Conservation (phyloP, 2,113 vertebrate genomes). For the Hydrochoerus hydrochaeris region DNA sequence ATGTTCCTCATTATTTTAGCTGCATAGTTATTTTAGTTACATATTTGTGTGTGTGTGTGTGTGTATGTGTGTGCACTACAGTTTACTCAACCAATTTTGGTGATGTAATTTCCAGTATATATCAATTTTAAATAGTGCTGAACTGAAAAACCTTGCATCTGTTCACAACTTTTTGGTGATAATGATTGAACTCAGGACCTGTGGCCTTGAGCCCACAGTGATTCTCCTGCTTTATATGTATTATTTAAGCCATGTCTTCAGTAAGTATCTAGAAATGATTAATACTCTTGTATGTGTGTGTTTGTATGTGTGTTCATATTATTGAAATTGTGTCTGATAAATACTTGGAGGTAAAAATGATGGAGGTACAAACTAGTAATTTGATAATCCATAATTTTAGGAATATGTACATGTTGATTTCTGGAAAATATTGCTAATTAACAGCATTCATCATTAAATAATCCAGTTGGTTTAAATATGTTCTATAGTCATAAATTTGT, state of each 20-base stretch:
- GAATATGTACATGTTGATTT: neutral
- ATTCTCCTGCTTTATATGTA: no score
- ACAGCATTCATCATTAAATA: constrained; percentile 36
- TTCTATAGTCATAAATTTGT: neutral
- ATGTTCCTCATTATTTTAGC: constrained; percentile 5
- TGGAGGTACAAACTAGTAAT: constrained; percentile 13
- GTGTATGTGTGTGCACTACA: neutral
- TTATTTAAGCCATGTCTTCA: neutral
- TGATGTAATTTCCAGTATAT: constrained; percentile 11
- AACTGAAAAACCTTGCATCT: neutral
- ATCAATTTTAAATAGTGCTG: neutral
- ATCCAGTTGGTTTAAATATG: constrained; percentile 15
- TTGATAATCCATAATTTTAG: neutral
- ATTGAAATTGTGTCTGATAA: constrained; percentile 16
- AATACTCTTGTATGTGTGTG: neutral
- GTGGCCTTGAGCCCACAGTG: no score
- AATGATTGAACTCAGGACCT: neutral
- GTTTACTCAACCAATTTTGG: neutral
- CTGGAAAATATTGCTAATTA: constrained; percentile 48
- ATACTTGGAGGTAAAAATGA: constrained; percentile 29
- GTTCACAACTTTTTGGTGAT: neutral
- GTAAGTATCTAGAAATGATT: neutral
- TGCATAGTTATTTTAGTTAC: neutral
- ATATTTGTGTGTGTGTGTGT: neutral
- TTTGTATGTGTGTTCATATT: neutral